phyloP scores from a whole-genome alignment of 2,888 invertebrate genomes.

The Cenopis cana region DNA sequence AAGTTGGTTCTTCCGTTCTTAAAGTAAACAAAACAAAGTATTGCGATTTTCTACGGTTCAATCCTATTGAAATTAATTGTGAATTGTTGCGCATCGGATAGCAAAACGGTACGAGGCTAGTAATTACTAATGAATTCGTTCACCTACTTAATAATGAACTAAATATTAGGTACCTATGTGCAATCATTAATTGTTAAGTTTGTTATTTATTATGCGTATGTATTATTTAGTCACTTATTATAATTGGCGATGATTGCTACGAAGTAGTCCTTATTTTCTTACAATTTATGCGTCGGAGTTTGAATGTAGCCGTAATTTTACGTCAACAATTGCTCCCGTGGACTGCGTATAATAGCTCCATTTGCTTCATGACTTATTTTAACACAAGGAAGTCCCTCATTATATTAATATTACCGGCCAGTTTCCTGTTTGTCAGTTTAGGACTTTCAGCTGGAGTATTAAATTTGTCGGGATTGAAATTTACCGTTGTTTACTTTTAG shows the following conservation, averaged over 20 bases:
- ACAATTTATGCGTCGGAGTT: slow-evolving; percentile 1
- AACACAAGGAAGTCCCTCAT: slow-evolving; percentile 8
- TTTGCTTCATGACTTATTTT: slow-evolving; percentile 13
- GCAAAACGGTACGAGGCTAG: too few relatives aligned
- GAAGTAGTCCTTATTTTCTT: background rate
- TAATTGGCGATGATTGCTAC: background rate
- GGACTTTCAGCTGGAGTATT: background rate
- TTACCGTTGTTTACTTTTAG: slow-evolving; percentile 8
- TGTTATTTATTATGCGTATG: background rate
- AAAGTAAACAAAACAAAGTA: too few relatives aligned
- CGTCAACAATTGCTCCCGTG: background rate
- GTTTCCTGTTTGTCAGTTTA: slow-evolving; percentile 37
- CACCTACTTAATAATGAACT: too few relatives aligned
- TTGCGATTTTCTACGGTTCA: too few relatives aligned
- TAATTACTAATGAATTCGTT: too few relatives aligned
- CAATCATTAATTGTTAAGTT: too few relatives aligned
- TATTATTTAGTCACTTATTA: background rate
- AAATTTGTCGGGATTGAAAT: slow-evolving; percentile 3
- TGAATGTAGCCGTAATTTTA: background rate
- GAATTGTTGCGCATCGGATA: too few relatives aligned
- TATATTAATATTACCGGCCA: slow-evolving; percentile 17
- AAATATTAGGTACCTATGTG: too few relatives aligned
- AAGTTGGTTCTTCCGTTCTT: too few relatives aligned
- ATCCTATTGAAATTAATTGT: too few relatives aligned
- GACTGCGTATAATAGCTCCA: slow-evolving; percentile 3